Evolutionary conservation across 1,140 invertebrate genomes (phyloP).

Genomic region (Penaeus vannamei): DNA sequence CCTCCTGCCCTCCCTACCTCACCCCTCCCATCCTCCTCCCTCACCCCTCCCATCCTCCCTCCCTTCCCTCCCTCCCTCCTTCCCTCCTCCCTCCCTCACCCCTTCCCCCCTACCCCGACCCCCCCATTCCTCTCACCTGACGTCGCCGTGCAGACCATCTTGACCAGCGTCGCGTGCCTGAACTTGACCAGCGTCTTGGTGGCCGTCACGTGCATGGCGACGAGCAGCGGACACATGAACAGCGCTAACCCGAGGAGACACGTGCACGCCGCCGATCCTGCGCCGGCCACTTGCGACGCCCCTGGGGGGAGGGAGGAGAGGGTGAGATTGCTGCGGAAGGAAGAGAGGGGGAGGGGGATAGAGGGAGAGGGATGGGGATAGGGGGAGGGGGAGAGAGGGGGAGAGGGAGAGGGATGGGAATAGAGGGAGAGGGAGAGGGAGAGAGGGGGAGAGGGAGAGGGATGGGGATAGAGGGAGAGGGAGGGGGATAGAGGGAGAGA

Average conservation of each 20-base stretch:
- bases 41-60: no score
- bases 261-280: slow-evolving; percentile 28
- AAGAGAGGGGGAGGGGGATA: no score
- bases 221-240: slow-evolving; percentile 46
- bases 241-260: slow-evolving; percentile 27
- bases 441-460: no score
- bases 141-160: slow-evolving; percentile 47
- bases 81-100: not conserved
- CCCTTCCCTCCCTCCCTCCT: not conserved
- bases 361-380: no score
- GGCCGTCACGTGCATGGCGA: slow-evolving; percentile 41
- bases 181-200: slow-evolving; percentile 47
- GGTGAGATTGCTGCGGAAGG: not conserved
- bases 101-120: not conserved
- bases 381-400: no score
- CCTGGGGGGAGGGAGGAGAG: not conserved
- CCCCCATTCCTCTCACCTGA: slow-evolving; percentile 9
- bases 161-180: slow-evolving; percentile 43
- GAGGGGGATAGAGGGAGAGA: no score
- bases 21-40: no score
- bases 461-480: no score
- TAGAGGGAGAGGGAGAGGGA: no score
- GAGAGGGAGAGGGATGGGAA: no score
- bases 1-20: no score
- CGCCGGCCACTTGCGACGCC: slow-evolving; percentile 10